phyloP scores from a whole-genome alignment of 2,113 vertebrate genomes.

The Pedetes capensis region DNA sequence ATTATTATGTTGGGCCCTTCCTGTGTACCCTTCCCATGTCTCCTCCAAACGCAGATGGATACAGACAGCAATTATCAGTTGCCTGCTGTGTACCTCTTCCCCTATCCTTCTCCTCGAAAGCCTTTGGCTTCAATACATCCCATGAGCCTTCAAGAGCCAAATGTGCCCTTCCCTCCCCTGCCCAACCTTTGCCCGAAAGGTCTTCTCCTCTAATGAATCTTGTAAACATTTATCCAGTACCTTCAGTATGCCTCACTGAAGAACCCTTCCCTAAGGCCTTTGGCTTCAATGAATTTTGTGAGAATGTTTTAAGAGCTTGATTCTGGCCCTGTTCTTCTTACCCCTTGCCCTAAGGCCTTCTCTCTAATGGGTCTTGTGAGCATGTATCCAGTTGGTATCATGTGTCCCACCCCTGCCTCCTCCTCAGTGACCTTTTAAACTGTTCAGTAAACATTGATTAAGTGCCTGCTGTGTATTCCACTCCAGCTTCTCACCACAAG shows the following conservation, averaged over 20 bases:
- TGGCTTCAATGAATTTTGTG: constrained; percentile 41
- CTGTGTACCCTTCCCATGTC: neutral
- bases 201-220: constrained; percentile 33
- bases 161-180: neutral
- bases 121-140: constrained; percentile 25
- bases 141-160: constrained; percentile 27
- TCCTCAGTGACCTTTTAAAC: constrained; percentile 46
- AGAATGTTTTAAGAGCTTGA: constrained; percentile 23
- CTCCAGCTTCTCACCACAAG: constrained; percentile 16
- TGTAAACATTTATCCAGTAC: constrained; percentile 50
- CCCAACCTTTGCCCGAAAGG: neutral
- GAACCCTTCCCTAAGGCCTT: constrained; percentile 20
- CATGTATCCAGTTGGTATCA: neutral
- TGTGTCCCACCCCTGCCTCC: neutral
- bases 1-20: constrained; percentile 13
- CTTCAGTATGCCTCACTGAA: neutral
- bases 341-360: constrained; percentile 12
- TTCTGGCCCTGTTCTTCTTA: neutral
- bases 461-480: constrained; percentile 47
- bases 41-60: neutral
- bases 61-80: constrained; percentile 19
- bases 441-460: constrained; percentile 19
- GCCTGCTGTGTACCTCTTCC: constrained; percentile 38
- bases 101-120: neutral
- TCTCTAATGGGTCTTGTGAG: constrained; percentile 24